Base-by-base conservation (phyloP, 2,888 invertebrate genomes). In the Rapana venosa region DNA sequence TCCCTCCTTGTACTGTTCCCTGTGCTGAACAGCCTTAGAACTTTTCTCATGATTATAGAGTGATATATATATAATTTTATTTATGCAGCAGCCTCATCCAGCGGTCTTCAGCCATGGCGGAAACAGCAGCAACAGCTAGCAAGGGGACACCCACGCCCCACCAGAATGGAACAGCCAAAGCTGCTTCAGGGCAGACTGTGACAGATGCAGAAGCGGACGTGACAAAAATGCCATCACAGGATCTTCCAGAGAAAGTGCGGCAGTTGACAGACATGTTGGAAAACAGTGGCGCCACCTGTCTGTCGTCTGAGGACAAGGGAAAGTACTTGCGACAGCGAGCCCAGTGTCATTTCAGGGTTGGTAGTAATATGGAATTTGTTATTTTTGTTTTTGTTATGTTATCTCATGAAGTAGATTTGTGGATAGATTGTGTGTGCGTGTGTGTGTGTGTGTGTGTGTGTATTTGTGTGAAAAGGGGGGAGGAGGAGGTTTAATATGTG, bases 261-360 rank as follows among this genome's bases (percentile, higher is more conserved):
- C n/a, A 58, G 22, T 56, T 89, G 30, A 85, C 85, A 15, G 70
- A 70, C 11, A 30, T 30, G 1, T 84, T 89, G 89, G 70, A 85
- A n/a, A 81, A 66, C 15, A 36, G 47, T 30, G 66, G 35, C 56
- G 20, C 17, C 22, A 26, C 70, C 47, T 30, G 20, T 35, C 13
- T 70, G 74, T 85, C 89, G 11, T n/a, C 66, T 15, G 77, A 32
- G 20, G 89, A 89, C 1, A 89, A 83, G 32, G 85, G 36, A 35
- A 32, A 30, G 36, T 85, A 47, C 56, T 56, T 89, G 36, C 70
- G 58, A 0, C 84, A 77, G 89, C 85, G 85, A 89, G 85, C 83
- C n/a, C 47, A 89, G 74, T 89, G 89, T 35, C 74, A 84, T 56
- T 66, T 89, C 22, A 84, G 70, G 85, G 89, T 89, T 74, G 15